Conservation (phyloP, 2,113 vertebrate genomes). For the Mormyrus lacerda region DNA sequence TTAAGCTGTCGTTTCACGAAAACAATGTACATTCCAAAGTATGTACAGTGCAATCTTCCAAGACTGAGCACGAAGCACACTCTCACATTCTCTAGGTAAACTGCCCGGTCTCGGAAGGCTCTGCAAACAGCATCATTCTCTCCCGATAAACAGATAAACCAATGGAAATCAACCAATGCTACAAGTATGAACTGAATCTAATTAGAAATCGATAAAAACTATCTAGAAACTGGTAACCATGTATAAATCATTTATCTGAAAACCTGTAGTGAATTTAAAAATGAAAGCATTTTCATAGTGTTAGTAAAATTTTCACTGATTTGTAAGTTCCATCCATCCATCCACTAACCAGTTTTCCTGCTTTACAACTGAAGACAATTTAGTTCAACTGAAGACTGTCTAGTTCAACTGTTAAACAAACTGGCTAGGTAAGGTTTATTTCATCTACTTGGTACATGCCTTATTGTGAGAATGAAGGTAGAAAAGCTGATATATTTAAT, state of each 20-base stretch:
- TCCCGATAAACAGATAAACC: not conserved
- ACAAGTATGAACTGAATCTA: not conserved
- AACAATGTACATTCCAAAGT: not conserved
- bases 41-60: not conserved
- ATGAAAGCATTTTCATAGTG: not conserved
- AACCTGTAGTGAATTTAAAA: not conserved
- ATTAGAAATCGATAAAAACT: not conserved
- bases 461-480: not conserved
- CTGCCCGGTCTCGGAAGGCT: not conserved
- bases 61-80: not conserved
- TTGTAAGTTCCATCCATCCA: not conserved
- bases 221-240: not conserved
- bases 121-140: not conserved
- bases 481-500: not conserved
- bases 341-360: not conserved
- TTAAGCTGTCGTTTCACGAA: not conserved
- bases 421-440: not conserved
- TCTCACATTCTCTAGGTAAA: not conserved
- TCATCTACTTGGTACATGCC: not conserved
- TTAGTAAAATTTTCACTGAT: not conserved
- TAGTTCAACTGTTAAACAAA: not conserved
- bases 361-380: not conserved
- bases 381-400: not conserved
- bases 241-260: not conserved
- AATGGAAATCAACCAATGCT: not conserved